phyloP scores from a whole-genome alignment of 1,140 invertebrate species.

The Acyrthosiphon pisum region DNA sequence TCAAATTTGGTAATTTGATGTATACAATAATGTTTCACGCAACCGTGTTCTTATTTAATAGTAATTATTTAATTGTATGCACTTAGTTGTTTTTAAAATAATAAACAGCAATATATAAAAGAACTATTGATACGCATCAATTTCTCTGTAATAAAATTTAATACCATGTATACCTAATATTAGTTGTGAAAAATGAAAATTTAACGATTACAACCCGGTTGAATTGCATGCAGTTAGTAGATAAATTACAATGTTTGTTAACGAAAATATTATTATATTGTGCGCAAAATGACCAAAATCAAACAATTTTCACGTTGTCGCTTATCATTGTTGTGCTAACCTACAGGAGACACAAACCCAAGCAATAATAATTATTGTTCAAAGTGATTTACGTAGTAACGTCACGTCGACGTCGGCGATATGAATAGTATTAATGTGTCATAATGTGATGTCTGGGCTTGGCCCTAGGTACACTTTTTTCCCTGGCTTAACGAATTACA shows the following conservation, averaged over 20 bases:
- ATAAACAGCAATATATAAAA: background rate
- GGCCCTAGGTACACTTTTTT: background rate
- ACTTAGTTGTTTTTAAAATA: background rate
- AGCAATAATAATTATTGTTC: background rate
- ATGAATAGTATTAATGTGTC: background rate
- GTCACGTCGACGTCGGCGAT: background rate
- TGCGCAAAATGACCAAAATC: slow-evolving; percentile 26
- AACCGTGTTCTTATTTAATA: background rate
- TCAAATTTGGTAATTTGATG: background rate
- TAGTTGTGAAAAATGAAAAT: background rate
- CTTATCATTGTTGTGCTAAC: background rate
- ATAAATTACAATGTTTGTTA: background rate
- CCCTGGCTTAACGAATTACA: slow-evolving; percentile 37
- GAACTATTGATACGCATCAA: background rate
- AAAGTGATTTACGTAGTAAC: background rate
- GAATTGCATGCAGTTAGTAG: background rate
- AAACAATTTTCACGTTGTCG: slow-evolving; percentile 11
- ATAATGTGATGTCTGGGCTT: background rate
- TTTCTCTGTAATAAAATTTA: background rate
- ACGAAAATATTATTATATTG: background rate
- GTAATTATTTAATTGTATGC: background rate
- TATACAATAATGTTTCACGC: background rate
- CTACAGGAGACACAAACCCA: background rate
- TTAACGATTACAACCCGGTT: background rate
- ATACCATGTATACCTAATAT: background rate